Evolutionary conservation across 2,797 vertebrate species (phyloP).

Genomic region (Gallinago nigripennis): DNA sequence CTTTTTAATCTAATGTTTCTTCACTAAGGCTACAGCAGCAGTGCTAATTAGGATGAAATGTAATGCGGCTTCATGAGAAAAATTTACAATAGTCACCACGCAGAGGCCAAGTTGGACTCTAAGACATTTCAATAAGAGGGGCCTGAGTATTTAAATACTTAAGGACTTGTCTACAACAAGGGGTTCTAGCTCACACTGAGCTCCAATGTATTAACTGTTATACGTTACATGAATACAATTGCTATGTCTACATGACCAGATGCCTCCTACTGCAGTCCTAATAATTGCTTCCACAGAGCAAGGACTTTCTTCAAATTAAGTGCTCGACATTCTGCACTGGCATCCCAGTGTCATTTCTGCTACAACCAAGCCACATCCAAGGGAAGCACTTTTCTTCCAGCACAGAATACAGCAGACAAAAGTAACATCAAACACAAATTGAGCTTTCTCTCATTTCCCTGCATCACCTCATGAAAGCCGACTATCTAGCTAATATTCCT

Average conservation of each 20-base stretch:
- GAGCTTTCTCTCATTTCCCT: not conserved
- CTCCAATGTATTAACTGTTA: not conserved
- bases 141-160: slow-evolving; percentile 44
- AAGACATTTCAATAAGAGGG: not conserved
- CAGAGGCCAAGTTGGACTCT: not conserved
- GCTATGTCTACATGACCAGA: not conserved
- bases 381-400: not conserved
- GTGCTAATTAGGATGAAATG: slow-evolving; percentile 39
- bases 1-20: slow-evolving; percentile 31
- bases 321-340: accelerated
- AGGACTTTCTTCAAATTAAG: not conserved
- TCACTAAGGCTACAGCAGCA: not conserved
- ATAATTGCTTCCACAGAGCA: not conserved
- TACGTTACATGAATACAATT: not conserved
- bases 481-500: not conserved
- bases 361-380: not conserved
- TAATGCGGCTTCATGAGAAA: slow-evolving; percentile 25
- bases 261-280: not conserved
- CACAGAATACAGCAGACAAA: not conserved
- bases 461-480: not conserved
- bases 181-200: slow-evolving; percentile 10
- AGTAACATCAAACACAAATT: not conserved
- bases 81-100: slow-evolving; percentile 2
- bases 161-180: slow-evolving; percentile 8
- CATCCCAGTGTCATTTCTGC: not conserved